phyloP scores from a whole-genome alignment of 2,888 invertebrate genomes.

The Emmelina monodactyla region DNA sequence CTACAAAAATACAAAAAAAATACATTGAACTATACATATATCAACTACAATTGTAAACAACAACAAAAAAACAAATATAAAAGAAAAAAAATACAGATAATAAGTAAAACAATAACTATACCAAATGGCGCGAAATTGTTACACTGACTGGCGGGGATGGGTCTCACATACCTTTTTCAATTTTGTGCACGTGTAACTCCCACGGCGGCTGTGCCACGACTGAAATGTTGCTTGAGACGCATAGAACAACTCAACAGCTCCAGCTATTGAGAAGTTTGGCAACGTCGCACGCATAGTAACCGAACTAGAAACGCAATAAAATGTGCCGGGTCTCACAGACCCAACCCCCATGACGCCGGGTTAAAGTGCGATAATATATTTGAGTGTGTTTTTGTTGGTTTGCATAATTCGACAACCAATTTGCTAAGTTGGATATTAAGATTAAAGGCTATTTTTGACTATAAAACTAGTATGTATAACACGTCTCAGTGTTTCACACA shows the following conservation, averaged over 20 bases:
- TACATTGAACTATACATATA: conserved; percentile 11
- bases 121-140: conserved; percentile 4
- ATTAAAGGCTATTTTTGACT: no score
- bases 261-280: not conserved
- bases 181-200: conserved; percentile 12
- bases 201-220: conserved; percentile 9
- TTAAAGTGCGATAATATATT: no score
- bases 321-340: conserved; percentile 7
- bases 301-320: conserved; percentile 6
- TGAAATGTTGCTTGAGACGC: conserved; percentile 9
- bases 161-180: conserved; percentile 13
- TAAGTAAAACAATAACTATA: not conserved
- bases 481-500: no score
- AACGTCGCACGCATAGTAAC: conserved; percentile 3
- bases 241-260: conserved; percentile 13
- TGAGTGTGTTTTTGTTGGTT: no score
- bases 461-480: no score
- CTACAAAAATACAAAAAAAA: conserved; percentile 11
- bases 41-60: conserved; percentile 1
- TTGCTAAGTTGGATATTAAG: no score
- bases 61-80: not conserved
- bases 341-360: conserved; percentile 7
- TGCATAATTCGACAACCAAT: no score
- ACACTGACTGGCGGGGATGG: conserved; percentile 12
- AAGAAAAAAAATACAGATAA: not conserved